Conservation (phyloP, 1,140 invertebrate genomes). For the Diachasmimorpha longicaudata region DNA sequence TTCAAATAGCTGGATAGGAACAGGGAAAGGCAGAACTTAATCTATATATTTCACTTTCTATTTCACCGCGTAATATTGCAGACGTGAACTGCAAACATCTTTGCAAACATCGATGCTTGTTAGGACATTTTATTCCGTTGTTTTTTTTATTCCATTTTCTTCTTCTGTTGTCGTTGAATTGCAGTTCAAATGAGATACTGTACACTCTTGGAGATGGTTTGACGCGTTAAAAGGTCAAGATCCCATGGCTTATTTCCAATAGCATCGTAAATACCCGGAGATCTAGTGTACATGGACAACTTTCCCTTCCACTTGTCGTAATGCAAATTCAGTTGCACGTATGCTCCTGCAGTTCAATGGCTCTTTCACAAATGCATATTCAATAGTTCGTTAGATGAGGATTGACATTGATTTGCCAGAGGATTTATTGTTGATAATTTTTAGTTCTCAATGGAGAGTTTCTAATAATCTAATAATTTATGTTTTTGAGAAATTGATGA, state of each 20-base stretch:
- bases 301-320: conserved; percentile 24
- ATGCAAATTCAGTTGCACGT: conserved; percentile 15
- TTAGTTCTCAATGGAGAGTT: no score
- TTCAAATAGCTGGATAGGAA: neutral
- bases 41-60: conserved; percentile 32
- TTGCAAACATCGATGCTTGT: neutral
- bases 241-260: conserved; percentile 1
- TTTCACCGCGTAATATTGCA: conserved; percentile 24
- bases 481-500: no score
- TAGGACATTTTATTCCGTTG: neutral
- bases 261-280: neutral
- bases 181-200: neutral
- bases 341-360: neutral
- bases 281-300: neutral
- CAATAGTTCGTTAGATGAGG: neutral
- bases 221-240: conserved; percentile 11
- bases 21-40: conserved; percentile 11
- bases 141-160: neutral
- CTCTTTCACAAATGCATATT: neutral
- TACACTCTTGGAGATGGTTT: neutral
- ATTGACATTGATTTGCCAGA: neutral
- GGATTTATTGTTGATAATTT: neutral
- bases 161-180: neutral
- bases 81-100: neutral
- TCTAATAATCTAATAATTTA: no score